Evolutionary conservation across 2,113 vertebrate species (phyloP).

Genomic region (Callithrix jacchus): DNA sequence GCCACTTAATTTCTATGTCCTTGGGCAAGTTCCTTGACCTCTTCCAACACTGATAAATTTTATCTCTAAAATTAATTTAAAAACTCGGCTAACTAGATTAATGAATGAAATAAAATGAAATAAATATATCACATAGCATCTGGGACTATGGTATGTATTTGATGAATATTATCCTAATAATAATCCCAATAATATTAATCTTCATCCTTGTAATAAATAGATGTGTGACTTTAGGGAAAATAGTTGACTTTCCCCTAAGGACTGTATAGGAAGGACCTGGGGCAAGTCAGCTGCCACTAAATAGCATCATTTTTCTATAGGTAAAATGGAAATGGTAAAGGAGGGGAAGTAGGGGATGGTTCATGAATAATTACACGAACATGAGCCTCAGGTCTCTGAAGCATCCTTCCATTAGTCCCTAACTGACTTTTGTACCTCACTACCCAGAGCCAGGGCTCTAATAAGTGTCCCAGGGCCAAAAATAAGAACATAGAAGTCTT

Average conservation of each 20-base stretch:
- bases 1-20: background rate
- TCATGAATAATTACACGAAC: background rate
- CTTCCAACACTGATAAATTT: slow-evolving; percentile 16
- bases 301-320: slow-evolving; percentile 27
- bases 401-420: background rate
- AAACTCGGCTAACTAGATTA: background rate
- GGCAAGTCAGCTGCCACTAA: background rate
- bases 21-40: background rate
- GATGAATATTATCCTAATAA: background rate
- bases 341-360: background rate
- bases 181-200: background rate
- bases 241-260: slow-evolving; percentile 9
- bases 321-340: background rate
- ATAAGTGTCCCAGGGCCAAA: background rate
- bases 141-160: background rate
- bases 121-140: background rate
- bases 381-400: background rate
- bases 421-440: background rate
- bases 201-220: slow-evolving; percentile 23
- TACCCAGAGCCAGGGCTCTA: background rate
- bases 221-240: background rate
- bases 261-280: background rate
- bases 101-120: background rate
- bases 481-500: background rate
- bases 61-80: background rate